Percentiles rank a stretch among this genome's conserved stretches.
phyloP scores from a whole-genome alignment of 2,888 invertebrate genomes.

The Cheilosia vulpina region DNA sequence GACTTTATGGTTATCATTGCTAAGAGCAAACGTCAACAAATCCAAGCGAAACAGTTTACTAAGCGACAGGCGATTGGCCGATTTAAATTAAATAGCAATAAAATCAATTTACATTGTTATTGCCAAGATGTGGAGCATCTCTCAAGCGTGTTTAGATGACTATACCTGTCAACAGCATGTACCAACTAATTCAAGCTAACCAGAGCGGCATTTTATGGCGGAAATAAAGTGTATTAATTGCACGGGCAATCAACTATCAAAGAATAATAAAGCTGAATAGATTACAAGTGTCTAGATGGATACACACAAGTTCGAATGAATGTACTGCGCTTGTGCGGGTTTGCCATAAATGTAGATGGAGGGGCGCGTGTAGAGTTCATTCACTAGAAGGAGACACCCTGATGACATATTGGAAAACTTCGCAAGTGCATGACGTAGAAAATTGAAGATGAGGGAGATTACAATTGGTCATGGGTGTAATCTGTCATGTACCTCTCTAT shows the following conservation, averaged over 20 bases:
- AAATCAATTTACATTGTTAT: neutral
- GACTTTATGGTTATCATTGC: too few relatives aligned
- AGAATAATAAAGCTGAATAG: too few relatives aligned
- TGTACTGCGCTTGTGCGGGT: neutral
- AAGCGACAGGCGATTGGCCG: neutral
- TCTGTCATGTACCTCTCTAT: neutral
- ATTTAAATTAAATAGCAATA: neutral
- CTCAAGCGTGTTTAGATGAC: neutral
- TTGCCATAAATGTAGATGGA: neutral
- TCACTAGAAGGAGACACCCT: neutral
- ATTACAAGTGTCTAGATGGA: too few relatives aligned
- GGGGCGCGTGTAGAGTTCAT: constrained; percentile 1
- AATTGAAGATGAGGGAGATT: neutral
- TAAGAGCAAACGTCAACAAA: too few relatives aligned
- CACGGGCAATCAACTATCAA: constrained; percentile 1
- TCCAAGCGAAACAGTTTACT: too few relatives aligned
- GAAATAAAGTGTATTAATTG: constrained; percentile 14
- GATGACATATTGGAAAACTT: neutral
- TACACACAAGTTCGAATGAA: too few relatives aligned
- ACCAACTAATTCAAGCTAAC: constrained; percentile 10
- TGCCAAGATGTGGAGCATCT: constrained; percentile 17
- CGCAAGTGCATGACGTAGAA: neutral
- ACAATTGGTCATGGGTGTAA: constrained; percentile 3
- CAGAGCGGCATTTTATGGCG: constrained; percentile 40
- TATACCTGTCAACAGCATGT: neutral